These are phyloP conservation scores for Rotaria magnacalcarata DNA, from an alignment of 2,888 invertebrate genomes.

Conservation along the genomic window DNA sequence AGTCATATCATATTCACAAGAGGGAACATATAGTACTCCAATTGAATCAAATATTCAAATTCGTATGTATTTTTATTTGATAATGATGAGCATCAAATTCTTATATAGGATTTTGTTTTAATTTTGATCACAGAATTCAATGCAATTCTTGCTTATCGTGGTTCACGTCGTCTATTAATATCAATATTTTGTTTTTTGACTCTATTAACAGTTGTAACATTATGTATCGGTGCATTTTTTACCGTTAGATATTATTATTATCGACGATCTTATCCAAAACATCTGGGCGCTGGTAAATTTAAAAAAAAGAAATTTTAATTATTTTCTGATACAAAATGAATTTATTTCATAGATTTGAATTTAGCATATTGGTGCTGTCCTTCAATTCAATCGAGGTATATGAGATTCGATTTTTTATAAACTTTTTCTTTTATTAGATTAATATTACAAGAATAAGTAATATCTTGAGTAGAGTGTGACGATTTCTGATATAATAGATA, in stretches of 20 bases:
- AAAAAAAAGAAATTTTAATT: background rate
- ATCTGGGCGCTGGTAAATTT: background rate
- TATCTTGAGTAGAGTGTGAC: too few relatives aligned
- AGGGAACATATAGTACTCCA: background rate
- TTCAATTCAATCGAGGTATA: background rate
- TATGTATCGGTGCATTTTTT: slow-evolving; percentile 13
- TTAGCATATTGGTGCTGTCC: background rate
- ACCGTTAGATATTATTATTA: background rate
- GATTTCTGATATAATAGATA: too few relatives aligned
- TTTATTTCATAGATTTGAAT: background rate
- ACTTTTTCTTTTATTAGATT: too few relatives aligned
- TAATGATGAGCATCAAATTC: background rate
- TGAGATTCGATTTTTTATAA: too few relatives aligned
- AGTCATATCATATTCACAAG: background rate
- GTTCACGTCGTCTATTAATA: slow-evolving; percentile 8
- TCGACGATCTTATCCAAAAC: background rate
- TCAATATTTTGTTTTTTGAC: slow-evolving; percentile 9
- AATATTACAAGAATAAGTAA: too few relatives aligned
- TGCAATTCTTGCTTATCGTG: background rate
- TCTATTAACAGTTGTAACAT: background rate
- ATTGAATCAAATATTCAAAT: slow-evolving; percentile 1
- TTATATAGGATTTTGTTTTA: background rate
- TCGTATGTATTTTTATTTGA: background rate
- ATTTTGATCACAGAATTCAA: background rate
- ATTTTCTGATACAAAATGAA: background rate